Evolutionary conservation across 2,113 vertebrate species (phyloP), one percentile per base, ranked within the genome.

Genomic region (Catharus minimus): DNA sequence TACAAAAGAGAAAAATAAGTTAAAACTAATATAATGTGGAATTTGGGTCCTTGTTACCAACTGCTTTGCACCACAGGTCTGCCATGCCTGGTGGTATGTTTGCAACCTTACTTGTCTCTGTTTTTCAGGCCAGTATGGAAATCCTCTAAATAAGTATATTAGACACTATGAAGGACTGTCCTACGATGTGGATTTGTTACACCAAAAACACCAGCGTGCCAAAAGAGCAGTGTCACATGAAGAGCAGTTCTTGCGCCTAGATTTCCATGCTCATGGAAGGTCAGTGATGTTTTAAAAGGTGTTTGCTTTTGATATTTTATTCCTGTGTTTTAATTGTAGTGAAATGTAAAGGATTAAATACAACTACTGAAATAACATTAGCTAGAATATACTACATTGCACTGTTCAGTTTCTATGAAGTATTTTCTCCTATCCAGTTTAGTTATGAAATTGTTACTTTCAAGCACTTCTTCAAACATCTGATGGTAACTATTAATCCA

Each of bases 191-290:
- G 98, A 98, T 82, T 97, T 96, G 83, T 97, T 99, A 97, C 99
- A 99, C 98, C 98, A 97, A 97, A 98, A 98, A 96, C 99, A 99
- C 98, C 99, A 99, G 98, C 98, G 99, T 98, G 99, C 98, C 97
- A 99, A 98, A 97, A 98, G 99, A 97, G 98, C 99, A 15, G 71
- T 99, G 12, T 98, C 97, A 5, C 98, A 98, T 10, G 97, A 99
- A 65, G 99, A 99, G 82, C 98, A 96, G 93, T 98, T 98, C 60
- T 88, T 99, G 94, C 98, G 96, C 50, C 97, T 99, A 73, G 98
- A 99, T 97, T 99, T 99, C 69, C 98, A 99, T 44, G 98, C 99
- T 67, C 99, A 99, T 82, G 99, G 99, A 96, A 98, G 99, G 99
- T 99, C 73, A 98, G 98, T 98, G 86, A n/a, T 80, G 46, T 87